Evolutionary conservation across 2,113 vertebrate species (phyloP).

Genomic region (Aptenodytes forsteri): DNA sequence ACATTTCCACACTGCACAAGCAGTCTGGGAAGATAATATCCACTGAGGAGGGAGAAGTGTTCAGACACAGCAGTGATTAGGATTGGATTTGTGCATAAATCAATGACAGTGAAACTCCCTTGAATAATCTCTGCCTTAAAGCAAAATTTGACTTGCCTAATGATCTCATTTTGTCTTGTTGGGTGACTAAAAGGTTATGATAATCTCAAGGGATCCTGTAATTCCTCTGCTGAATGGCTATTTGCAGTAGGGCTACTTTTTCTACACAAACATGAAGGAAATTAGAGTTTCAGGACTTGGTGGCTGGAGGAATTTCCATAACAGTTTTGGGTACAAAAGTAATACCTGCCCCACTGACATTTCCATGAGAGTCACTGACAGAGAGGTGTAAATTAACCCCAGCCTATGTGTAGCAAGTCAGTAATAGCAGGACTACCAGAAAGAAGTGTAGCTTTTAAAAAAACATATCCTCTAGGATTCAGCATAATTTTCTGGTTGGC

Average conservation of each 20-base stretch:
- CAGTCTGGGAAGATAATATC: background rate
- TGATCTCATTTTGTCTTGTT: conserved; percentile 7
- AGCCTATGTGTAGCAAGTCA: background rate
- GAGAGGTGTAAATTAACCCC: background rate
- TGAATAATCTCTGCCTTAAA: conserved; percentile 43
- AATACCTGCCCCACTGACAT: background rate
- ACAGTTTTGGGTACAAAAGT: background rate
- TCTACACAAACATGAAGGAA: background rate
- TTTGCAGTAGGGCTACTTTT: background rate
- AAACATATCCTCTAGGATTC: background rate
- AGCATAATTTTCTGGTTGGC: background rate
- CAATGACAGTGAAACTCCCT: background rate
- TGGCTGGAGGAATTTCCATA: background rate
- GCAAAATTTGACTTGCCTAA: conserved; percentile 33
- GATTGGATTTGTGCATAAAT: background rate
- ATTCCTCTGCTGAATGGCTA: background rate
- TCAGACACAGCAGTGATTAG: background rate
- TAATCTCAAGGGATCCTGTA: background rate
- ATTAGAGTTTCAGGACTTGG: background rate
- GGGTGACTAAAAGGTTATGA: background rate
- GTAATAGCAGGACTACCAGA: background rate
- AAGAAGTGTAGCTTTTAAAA: background rate
- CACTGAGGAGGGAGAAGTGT: background rate
- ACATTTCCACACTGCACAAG: background rate
- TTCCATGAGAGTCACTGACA: background rate